phyloP scores from a whole-genome alignment of 2,888 invertebrate species.

The Trissolcus japonicus region DNA sequence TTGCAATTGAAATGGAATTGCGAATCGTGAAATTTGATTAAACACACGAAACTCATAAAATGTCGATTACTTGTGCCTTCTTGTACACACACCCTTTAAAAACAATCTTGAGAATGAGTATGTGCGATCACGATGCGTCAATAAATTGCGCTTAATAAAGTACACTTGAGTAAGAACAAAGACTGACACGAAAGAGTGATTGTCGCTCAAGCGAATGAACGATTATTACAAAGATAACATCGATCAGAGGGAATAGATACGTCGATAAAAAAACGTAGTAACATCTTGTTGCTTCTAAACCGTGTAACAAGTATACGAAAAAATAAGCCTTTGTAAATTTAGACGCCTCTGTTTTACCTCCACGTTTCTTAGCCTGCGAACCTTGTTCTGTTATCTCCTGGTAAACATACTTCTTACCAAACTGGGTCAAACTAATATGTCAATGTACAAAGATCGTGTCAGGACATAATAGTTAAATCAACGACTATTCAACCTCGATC shows the following conservation, averaged over 20 bases:
- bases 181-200: slow-evolving; percentile 55
- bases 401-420: no score
- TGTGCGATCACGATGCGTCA: slow-evolving; percentile 52
- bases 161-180: slow-evolving; percentile 59
- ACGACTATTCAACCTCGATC: no score
- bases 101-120: slow-evolving; percentile 48
- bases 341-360: no score
- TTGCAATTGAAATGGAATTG: no score
- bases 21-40: no score
- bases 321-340: neutral
- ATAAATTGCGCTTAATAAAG: slow-evolving; percentile 63
- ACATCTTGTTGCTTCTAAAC: slow-evolving; percentile 39
- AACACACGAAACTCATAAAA: slow-evolving; percentile 2
- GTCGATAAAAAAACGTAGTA: slow-evolving; percentile 30
- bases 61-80: neutral
- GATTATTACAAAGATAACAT: slow-evolving; percentile 58
- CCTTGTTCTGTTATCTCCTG: no score
- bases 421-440: no score
- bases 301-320: slow-evolving; percentile 6
- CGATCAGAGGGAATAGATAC: slow-evolving; percentile 45
- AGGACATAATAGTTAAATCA: no score
- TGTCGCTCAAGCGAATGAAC: slow-evolving; percentile 56
- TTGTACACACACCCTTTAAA: slow-evolving; percentile 21
- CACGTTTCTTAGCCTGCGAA: no score
- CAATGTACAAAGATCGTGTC: no score